Evolutionary conservation across 2,888 invertebrate species (phyloP), one percentile per base, ranked within the genome.

Genomic region (Chironomus riparius): DNA sequence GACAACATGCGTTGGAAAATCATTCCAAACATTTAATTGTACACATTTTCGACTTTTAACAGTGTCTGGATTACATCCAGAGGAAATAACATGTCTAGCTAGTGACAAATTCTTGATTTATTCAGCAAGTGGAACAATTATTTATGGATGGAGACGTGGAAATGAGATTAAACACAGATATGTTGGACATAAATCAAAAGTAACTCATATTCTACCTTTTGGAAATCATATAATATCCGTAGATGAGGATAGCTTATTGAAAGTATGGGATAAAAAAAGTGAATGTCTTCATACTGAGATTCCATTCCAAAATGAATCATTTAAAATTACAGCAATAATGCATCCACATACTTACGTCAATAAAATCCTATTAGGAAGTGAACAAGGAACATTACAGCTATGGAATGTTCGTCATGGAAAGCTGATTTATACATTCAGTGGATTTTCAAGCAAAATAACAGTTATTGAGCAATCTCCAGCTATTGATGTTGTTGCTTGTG

Each of bases 341-440:
- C 99, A 99, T 86, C 99, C 98, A 0, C 91, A 89, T 24, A 95
- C 98, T 0, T 99, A 98, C 82, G 83, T 97, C 15, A 98, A 99
- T 82, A 99, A 99, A 82, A 88, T 98, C 77, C 82, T 98, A 38
- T 84, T 98, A 61, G 97, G 93, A 0, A 95, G 95, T 79, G 87
- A 89, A 76, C 93, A 95, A 82, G 97, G 97, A 0, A 83, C 86
- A 62, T 80, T 98, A 78, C 95, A 96, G 80, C 83, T 98, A 78
- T 96, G 96, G 94, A 98, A 98, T 84, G 85, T 98, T 6, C 91
- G 91, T 76, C 89, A 89, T 21, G 89, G 89, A 56, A 91, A 91
- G 80, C 84, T 92, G 78, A 86, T 96, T 70, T 90, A 92, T 82
- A 89, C 90, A 0, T 95, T 97, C 81, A 84, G 86, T 77, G 90